A percentile compares a stretch with the other conserved stretches of the same genome.
Evolutionary conservation across 2,888 invertebrate genomes (phyloP).

Genomic region (Rhagonycha fulva): DNA sequence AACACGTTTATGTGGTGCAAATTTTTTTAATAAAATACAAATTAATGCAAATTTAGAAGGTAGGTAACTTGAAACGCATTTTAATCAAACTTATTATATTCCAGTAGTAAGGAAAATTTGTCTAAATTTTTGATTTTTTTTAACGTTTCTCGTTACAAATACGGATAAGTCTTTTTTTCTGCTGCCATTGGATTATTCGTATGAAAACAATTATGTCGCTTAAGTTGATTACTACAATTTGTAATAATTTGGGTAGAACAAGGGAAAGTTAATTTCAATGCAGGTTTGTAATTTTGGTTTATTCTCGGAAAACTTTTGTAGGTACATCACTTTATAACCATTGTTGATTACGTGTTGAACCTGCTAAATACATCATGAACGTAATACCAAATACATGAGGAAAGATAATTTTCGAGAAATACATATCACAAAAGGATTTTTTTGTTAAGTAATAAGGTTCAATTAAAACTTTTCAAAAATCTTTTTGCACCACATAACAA

Average conservation of each 20-base stretch:
- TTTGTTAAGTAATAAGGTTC: no score
- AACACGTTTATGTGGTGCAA: no score
- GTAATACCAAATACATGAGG: neutral
- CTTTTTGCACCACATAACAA: neutral
- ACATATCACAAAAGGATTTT: neutral
- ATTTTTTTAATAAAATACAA: no score
- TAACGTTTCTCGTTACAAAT: neutral
- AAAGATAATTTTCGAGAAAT: neutral
- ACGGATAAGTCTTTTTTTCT: neutral
- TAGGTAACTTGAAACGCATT: no score
- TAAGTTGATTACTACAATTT: constrained; percentile 2
- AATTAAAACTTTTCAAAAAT: no score
- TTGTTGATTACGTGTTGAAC: neutral
- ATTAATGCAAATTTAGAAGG: no score
- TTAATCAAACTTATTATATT: no score
- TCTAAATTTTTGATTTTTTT: neutral
- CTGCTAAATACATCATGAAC: neutral
- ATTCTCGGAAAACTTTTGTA: neutral
- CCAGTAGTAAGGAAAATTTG: no score
- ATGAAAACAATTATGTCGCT: neutral
- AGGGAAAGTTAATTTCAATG: constrained; percentile 2
- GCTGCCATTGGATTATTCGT: neutral
- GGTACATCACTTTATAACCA: neutral
- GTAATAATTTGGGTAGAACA: constrained; percentile 2
- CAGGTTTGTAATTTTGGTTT: neutral